Conservation (phyloP, 2,797 vertebrate genomes). For the Columba guinea region DNA sequence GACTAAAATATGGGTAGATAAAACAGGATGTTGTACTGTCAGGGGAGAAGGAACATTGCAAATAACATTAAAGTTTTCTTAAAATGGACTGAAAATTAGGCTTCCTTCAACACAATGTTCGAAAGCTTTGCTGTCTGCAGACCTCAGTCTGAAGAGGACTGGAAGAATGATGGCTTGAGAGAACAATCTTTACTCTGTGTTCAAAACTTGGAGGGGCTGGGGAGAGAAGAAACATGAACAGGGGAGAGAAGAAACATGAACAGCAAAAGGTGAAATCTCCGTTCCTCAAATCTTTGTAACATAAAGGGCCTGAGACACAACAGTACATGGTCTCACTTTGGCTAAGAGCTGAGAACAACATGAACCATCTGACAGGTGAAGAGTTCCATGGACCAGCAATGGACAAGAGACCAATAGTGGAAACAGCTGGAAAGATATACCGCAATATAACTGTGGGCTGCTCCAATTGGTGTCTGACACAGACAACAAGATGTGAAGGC, state of each 20-base stretch:
- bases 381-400: accelerated
- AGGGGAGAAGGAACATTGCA: background rate
- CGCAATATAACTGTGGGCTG: accelerated
- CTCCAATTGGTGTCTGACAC: background rate
- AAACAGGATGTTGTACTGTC: background rate
- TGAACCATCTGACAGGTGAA: background rate
- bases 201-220: background rate
- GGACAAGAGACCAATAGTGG: accelerated
- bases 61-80: background rate
- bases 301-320: background rate
- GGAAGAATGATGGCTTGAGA: background rate
- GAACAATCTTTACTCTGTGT: background rate
- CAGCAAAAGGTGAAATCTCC: background rate
- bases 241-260: background rate
- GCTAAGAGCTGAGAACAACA: accelerated
- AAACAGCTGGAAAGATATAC: background rate
- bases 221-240: background rate
- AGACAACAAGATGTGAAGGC: background rate
- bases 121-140: background rate
- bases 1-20: background rate
- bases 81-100: background rate
- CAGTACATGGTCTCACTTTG: background rate
- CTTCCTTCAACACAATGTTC: background rate
- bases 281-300: background rate
- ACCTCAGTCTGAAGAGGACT: background rate